phyloP scores from a whole-genome alignment of 2,888 invertebrate species.

The Hypercompe scribonia region DNA sequence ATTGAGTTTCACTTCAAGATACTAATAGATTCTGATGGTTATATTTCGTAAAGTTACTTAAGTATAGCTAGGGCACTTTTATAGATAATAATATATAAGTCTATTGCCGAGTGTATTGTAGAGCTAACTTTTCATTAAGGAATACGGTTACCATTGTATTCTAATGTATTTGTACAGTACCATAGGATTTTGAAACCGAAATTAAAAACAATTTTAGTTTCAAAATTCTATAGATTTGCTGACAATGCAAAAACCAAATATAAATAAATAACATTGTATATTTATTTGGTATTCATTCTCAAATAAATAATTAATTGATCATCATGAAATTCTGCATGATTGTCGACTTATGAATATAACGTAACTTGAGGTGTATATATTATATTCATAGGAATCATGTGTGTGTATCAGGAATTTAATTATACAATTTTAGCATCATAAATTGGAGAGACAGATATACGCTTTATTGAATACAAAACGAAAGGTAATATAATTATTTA shows the following conservation, averaged over 20 bases:
- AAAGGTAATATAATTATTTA: neutral
- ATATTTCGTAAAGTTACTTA: too few relatives aligned
- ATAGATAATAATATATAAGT: too few relatives aligned
- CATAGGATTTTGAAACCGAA: too few relatives aligned
- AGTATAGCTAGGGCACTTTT: too few relatives aligned
- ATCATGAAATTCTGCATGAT: neutral
- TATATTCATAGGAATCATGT: too few relatives aligned
- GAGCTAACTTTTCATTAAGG: neutral
- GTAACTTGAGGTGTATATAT: too few relatives aligned
- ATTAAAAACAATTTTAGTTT: too few relatives aligned
- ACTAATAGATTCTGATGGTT: too few relatives aligned
- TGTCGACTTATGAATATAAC: neutral
- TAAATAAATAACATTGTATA: neutral
- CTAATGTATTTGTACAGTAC: too few relatives aligned
- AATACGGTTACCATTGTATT: neutral
- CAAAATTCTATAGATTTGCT: too few relatives aligned
- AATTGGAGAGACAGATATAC: too few relatives aligned
- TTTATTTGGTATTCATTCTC: neutral
- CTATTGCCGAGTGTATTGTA: neutral
- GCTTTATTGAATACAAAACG: neutral
- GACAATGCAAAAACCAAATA: neutral
- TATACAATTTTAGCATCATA: neutral
- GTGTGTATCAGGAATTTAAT: neutral
- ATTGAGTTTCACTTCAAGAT: too few relatives aligned
- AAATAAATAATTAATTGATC: neutral